These are phyloP conservation scores for Pygathrix nemaeus DNA, from an alignment of 2,113 vertebrate species.

Conservation along the genomic window DNA sequence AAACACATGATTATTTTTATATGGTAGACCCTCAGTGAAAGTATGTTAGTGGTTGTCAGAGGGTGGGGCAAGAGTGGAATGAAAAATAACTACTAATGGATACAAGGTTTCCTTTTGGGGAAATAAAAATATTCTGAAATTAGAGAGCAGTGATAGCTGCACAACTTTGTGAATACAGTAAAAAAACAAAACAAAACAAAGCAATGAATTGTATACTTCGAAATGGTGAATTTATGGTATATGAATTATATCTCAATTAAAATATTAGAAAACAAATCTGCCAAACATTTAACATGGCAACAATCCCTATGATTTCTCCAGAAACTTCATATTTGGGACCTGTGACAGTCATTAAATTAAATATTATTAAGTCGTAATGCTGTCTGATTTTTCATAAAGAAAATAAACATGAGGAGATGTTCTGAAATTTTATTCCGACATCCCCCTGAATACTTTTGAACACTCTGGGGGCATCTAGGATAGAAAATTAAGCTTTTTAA, in stretches of 20 bases:
- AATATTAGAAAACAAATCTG: not conserved
- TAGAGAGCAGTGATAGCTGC: not conserved
- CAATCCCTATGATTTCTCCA: not conserved
- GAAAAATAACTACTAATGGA: not conserved
- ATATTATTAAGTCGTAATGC: not conserved
- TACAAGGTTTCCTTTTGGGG: not conserved
- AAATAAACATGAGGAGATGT: not conserved
- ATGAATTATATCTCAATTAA: not conserved
- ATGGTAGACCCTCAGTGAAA: not conserved
- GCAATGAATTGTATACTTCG: not conserved
- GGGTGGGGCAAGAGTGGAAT: rapidly evolving
- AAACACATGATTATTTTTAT: not conserved
- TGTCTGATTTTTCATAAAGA: not conserved
- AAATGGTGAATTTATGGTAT: not conserved
- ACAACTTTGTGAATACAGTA: not conserved
- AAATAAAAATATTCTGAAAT: not conserved
- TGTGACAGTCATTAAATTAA: not conserved
- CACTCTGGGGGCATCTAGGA: too few species aligned
- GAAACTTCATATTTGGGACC: not conserved
- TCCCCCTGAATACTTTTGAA: not conserved
- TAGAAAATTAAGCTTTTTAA: not conserved
- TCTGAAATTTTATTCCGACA: slow-evolving; percentile 9
- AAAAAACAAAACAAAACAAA: not conserved
- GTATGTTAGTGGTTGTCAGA: not conserved
- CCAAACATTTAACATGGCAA: not conserved